Conservation (phyloP, 2,113 vertebrate genomes). For the Hassar affinis region DNA sequence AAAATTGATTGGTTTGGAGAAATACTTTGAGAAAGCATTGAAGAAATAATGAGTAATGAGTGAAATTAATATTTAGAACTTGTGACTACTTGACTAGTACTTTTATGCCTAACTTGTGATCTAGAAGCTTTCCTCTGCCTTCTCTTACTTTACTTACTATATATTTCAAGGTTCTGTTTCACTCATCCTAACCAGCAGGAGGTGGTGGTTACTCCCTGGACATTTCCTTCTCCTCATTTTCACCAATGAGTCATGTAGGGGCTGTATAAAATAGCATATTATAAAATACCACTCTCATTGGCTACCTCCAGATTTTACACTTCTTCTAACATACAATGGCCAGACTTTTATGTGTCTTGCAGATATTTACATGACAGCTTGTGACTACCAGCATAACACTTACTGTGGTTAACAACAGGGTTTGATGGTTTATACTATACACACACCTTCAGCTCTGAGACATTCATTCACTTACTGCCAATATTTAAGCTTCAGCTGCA, state of each 20-base stretch:
- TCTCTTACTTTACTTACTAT: background rate
- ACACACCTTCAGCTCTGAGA: background rate
- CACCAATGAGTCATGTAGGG: background rate
- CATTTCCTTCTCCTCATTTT: background rate
- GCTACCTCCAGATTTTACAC: background rate
- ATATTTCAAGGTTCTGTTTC: background rate
- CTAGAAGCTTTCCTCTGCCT: background rate
- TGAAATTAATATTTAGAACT: background rate
- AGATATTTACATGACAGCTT: background rate
- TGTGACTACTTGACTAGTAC: background rate
- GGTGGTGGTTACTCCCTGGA: background rate
- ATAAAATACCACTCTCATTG: background rate
- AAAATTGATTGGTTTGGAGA: background rate
- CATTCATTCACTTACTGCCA: background rate
- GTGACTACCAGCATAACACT: background rate
- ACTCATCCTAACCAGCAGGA: background rate
- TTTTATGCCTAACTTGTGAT: background rate
- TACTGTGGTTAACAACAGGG: background rate
- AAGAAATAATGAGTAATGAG: conserved; percentile 1
- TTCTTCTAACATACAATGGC: background rate
- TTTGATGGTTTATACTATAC: background rate
- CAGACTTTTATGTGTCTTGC: background rate
- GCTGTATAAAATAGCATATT: background rate
- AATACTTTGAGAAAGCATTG: background rate
- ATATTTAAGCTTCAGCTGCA: background rate